A percentile compares a stretch with the other conserved stretches of the same genome.
phyloP scores from a whole-genome alignment of 1,140 invertebrate species.

The Goniozus legneri region DNA sequence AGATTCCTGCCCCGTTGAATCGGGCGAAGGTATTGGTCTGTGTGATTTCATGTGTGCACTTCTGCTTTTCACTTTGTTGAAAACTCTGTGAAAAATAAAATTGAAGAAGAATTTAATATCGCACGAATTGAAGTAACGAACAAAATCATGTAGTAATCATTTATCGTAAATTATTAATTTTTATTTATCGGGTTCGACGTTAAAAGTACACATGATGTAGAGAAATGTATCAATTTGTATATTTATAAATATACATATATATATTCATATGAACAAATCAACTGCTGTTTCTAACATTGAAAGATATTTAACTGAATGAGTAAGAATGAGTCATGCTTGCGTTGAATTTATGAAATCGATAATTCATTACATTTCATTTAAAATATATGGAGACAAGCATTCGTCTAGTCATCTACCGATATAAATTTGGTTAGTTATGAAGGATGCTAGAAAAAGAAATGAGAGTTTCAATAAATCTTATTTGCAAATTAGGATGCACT shows the following conservation, averaged over 20 bases:
- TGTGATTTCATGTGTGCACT: constrained; percentile 98
- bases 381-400: too few species aligned
- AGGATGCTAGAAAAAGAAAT: too few species aligned
- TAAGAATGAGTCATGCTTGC: too few species aligned
- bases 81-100: constrained; percentile 73
- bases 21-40: constrained; percentile 61
- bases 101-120: background rate
- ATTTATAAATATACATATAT: background rate
- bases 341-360: too few species aligned
- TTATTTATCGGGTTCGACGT: background rate
- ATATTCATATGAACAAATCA: background rate
- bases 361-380: too few species aligned
- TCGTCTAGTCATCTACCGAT: too few species aligned
- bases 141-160: constrained; percentile 3
- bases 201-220: background rate
- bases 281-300: too few species aligned
- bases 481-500: too few species aligned
- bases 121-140: background rate
- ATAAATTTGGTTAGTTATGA: too few species aligned
- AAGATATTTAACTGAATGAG: too few species aligned
- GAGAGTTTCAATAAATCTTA: too few species aligned
- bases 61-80: constrained; percentile 95
- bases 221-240: background rate
- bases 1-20: constrained; percentile 54
- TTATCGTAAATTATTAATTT: background rate